Evolutionary conservation across 1,140 invertebrate species (phyloP).

Genomic region (Agrilus planipennis): DNA sequence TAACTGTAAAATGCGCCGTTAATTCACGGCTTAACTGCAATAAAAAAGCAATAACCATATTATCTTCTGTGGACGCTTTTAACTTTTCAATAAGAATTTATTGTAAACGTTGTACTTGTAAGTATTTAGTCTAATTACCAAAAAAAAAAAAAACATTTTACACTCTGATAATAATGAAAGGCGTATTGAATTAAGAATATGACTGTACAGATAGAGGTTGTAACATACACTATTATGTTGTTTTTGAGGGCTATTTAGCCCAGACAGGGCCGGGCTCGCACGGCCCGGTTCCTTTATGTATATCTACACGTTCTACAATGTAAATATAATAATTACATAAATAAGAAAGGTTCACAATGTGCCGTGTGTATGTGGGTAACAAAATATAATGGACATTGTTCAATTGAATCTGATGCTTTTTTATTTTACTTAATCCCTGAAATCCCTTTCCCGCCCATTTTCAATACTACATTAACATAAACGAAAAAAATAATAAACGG

Average conservation of each 20-base stretch:
- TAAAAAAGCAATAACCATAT: slow-evolving; percentile 42
- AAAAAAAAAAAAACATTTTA: too few species aligned
- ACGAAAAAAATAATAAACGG: too few species aligned
- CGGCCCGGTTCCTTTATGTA: slow-evolving; percentile 36
- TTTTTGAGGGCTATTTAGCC: slow-evolving; percentile 37
- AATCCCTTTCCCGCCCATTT: not conserved
- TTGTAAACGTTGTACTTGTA: slow-evolving; percentile 32
- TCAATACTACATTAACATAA: too few species aligned
- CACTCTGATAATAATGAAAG: slow-evolving; percentile 34
- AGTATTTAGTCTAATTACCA: slow-evolving; percentile 35
- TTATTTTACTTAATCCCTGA: slow-evolving; percentile 5
- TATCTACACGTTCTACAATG: slow-evolving; percentile 57
- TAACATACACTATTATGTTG: slow-evolving; percentile 38
- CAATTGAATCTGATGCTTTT: slow-evolving; percentile 37
- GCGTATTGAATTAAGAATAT: slow-evolving; percentile 28
- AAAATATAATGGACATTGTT: slow-evolving; percentile 78
- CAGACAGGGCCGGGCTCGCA: slow-evolving; percentile 13
- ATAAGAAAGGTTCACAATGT: slow-evolving; percentile 74
- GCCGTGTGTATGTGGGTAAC: slow-evolving; percentile 74
- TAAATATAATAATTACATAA: slow-evolving; percentile 40
- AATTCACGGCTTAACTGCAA: too few species aligned
- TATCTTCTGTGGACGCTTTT: slow-evolving; percentile 40
- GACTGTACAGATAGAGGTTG: slow-evolving; percentile 40
- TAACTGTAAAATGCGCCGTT: too few species aligned
- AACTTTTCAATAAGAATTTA: slow-evolving; percentile 35